phyloP scores from a whole-genome alignment of 2,797 vertebrate species.

The Platyrinchus mystaceus region DNA sequence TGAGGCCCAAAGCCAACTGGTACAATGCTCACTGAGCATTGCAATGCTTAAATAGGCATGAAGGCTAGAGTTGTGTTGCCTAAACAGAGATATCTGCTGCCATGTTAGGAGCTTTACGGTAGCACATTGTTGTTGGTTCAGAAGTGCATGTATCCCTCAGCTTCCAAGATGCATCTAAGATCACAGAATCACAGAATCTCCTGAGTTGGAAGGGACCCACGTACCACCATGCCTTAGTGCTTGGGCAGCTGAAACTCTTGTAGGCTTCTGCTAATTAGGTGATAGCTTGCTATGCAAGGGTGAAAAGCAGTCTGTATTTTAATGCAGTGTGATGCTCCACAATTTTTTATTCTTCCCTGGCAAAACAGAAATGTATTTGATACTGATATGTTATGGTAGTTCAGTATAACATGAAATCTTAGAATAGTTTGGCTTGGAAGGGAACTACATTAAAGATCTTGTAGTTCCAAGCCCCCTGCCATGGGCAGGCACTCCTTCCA shows the following conservation, averaged over 20 bases:
- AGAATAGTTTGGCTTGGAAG: background rate
- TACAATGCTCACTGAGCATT: background rate
- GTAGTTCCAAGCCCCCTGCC: fast-evolving
- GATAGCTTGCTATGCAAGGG: background rate
- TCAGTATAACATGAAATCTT: background rate
- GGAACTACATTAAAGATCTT: too few relatives aligned
- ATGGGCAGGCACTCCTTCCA: background rate
- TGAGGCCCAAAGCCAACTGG: conserved; percentile 40
- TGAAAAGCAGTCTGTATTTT: background rate
- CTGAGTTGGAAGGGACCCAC: background rate
- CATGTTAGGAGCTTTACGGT: background rate
- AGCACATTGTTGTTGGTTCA: background rate
- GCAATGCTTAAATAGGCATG: conserved; percentile 11
- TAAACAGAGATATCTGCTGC: background rate
- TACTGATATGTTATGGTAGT: background rate
- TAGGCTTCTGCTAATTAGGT: background rate
- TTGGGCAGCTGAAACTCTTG: background rate
- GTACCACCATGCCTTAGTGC: background rate
- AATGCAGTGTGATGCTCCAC: background rate
- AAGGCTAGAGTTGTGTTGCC: conserved; percentile 2
- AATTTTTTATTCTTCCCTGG: background rate
- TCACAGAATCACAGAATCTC: background rate
- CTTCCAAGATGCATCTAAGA: background rate
- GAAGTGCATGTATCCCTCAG: background rate
- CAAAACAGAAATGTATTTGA: background rate